Percentiles rank a stretch among this genome's conserved stretches.
phyloP scores from a whole-genome alignment of 2,888 invertebrate species.

The Lathronympha strigana region DNA sequence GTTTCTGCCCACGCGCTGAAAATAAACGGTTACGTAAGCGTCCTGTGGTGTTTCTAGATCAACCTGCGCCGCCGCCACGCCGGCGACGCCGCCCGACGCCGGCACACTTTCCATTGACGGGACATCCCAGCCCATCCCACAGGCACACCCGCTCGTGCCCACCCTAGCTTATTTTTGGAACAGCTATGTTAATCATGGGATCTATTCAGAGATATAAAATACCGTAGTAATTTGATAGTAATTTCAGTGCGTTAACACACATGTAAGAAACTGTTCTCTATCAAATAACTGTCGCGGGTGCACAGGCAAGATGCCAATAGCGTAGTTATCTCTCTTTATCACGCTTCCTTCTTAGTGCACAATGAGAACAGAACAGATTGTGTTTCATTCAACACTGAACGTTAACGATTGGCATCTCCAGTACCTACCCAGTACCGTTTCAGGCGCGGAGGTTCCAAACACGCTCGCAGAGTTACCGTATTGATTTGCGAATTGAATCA shows the following conservation, averaged over 20 bases:
- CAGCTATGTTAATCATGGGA: constrained; percentile 36
- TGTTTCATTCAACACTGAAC: too few species aligned
- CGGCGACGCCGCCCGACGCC: constrained; percentile 69
- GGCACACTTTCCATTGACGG: constrained; percentile 81
- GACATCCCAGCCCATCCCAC: constrained; percentile 56
- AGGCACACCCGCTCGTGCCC: constrained; percentile 47
- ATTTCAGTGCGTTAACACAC: neutral
- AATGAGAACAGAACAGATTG: too few species aligned
- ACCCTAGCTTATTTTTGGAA: constrained; percentile 51
- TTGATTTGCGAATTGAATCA: too few species aligned
- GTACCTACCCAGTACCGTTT: too few species aligned
- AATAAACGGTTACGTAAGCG: constrained; percentile 25
- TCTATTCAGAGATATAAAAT: neutral
- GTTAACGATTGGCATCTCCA: too few species aligned
- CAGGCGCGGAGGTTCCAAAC: too few species aligned
- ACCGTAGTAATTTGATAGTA: neutral
- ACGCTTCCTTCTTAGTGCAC: too few species aligned
- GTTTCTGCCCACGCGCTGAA: constrained; percentile 29
- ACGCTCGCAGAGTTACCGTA: too few species aligned
- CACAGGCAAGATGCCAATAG: too few species aligned
- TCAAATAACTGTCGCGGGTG: too few species aligned
- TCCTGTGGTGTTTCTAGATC: constrained; percentile 41
- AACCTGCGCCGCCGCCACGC: constrained; percentile 64
- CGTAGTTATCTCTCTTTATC: too few species aligned
- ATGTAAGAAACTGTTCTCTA: too few species aligned